phyloP scores from a whole-genome alignment of 2,888 invertebrate genomes.

The Eretmocerus hayati region DNA sequence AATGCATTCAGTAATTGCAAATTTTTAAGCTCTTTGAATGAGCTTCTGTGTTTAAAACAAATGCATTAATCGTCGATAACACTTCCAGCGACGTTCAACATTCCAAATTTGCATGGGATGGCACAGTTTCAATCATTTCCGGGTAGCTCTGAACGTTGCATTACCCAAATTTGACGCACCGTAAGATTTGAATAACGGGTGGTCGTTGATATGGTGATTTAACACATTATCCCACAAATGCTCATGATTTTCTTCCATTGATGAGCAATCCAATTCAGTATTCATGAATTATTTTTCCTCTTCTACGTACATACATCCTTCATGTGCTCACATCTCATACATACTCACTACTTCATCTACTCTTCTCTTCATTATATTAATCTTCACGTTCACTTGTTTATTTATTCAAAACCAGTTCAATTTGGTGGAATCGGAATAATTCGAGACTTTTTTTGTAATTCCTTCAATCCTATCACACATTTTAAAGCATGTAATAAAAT shows the following conservation, averaged over 20 bases:
- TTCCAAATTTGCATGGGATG: not conserved
- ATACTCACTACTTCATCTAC: too few species aligned
- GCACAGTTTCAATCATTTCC: not conserved
- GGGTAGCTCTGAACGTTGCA: not conserved
- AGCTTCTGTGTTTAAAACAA: too few species aligned
- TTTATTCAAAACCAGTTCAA: not conserved
- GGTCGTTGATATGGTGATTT: not conserved
- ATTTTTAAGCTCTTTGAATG: too few species aligned
- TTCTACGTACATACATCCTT: too few species aligned
- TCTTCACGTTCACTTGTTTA: not conserved
- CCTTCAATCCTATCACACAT: not conserved
- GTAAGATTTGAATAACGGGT: not conserved
- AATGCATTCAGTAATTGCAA: too few species aligned
- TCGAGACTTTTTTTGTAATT: not conserved
- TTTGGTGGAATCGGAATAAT: not conserved
- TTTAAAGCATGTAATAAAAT: conserved; percentile 8
- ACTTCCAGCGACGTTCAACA: too few species aligned
- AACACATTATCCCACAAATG: not conserved
- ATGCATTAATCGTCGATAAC: too few species aligned
- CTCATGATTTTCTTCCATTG: not conserved
- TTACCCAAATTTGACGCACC: not conserved
- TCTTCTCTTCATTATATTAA: not conserved
- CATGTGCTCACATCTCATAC: too few species aligned
- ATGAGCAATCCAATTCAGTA: not conserved
- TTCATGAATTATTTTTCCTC: not conserved